Evolutionary conservation across 1,140 invertebrate genomes (phyloP).

Genomic region (Rhynchophorus ferrugineus): DNA sequence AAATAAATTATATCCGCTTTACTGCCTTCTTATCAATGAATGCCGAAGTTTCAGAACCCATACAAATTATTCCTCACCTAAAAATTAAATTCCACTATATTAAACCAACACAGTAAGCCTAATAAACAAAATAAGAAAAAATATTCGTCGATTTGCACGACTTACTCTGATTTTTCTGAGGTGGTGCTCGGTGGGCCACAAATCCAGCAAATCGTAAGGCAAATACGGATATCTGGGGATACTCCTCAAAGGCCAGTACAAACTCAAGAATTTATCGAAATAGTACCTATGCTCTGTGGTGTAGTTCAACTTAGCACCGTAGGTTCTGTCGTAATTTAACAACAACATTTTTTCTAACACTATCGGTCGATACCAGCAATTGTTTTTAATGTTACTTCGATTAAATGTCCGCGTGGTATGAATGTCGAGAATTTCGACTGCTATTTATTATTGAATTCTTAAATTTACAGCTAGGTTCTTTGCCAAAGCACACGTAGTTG

Average conservation of each 20-base stretch:
- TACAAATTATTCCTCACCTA: conserved; percentile 26
- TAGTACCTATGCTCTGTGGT: conserved; percentile 18
- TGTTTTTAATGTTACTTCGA: conserved; percentile 1
- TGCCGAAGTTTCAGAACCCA: background rate
- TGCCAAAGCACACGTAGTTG: background rate
- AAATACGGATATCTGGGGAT: conserved; percentile 10
- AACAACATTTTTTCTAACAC: conserved; percentile 17
- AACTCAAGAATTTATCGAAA: conserved; percentile 19
- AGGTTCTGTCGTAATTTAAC: conserved; percentile 21
- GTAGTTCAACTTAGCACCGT: conserved; percentile 21
- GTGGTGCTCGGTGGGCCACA: conserved; percentile 28
- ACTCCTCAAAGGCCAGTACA: conserved; percentile 22
- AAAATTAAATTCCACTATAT: conserved; percentile 2
- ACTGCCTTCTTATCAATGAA: too few relatives aligned
- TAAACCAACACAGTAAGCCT: too few relatives aligned
- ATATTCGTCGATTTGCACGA: too few relatives aligned
- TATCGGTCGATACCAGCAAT: background rate
- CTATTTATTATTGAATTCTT: conserved; percentile 9
- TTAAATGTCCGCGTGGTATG: conserved; percentile 9
- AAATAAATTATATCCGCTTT: too few relatives aligned
- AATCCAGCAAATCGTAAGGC: conserved; percentile 20
- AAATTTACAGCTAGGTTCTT: conserved; percentile 5
- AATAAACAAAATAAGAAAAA: too few relatives aligned
- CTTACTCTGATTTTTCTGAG: conserved; percentile 27
- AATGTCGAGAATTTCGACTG: conserved; percentile 2